phyloP scores from a whole-genome alignment of 2,888 invertebrate species.

The Anoplius nigerrimus region DNA sequence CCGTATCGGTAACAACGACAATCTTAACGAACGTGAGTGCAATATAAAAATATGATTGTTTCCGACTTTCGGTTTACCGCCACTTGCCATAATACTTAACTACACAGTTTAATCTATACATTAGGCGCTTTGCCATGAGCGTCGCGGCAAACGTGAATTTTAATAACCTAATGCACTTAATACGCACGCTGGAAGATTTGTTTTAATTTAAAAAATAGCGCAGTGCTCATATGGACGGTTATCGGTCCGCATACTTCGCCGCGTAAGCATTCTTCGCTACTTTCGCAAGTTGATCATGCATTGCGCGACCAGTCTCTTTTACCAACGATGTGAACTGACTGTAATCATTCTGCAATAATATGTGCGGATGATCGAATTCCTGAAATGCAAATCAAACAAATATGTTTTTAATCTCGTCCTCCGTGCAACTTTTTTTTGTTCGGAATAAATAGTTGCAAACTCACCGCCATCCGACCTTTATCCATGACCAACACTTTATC shows the following conservation, averaged over 20 bases:
- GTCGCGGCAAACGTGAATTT: neutral
- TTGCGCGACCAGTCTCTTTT: slow-evolving; percentile 79
- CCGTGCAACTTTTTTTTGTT: neutral
- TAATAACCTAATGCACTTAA: slow-evolving; percentile 4
- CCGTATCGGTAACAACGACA: neutral
- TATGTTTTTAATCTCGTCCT: neutral
- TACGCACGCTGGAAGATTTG: neutral
- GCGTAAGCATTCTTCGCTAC: slow-evolving; percentile 76
- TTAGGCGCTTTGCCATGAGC: neutral
- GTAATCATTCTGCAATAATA: slow-evolving; percentile 76
- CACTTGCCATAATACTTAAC: slow-evolving; percentile 27
- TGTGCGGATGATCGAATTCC: slow-evolving; percentile 83
- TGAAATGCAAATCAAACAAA: slow-evolving; percentile 42
- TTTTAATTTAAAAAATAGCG: neutral
- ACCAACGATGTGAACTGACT: slow-evolving; percentile 79
- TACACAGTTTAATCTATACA: neutral
- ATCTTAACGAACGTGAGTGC: neutral
- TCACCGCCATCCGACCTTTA: slow-evolving; percentile 75
- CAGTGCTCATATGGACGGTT: slow-evolving; percentile 15
- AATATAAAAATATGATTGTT: slow-evolving; percentile 26
- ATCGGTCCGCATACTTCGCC: slow-evolving; percentile 55
- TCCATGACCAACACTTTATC: slow-evolving; percentile 79
- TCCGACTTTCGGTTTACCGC: neutral
- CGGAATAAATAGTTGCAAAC: slow-evolving; percentile 25
- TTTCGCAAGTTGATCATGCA: slow-evolving; percentile 75